These are phyloP conservation scores for Dasysyrphus tricinctus DNA, from an alignment of 2,888 invertebrate species.

Conservation along the genomic window DNA sequence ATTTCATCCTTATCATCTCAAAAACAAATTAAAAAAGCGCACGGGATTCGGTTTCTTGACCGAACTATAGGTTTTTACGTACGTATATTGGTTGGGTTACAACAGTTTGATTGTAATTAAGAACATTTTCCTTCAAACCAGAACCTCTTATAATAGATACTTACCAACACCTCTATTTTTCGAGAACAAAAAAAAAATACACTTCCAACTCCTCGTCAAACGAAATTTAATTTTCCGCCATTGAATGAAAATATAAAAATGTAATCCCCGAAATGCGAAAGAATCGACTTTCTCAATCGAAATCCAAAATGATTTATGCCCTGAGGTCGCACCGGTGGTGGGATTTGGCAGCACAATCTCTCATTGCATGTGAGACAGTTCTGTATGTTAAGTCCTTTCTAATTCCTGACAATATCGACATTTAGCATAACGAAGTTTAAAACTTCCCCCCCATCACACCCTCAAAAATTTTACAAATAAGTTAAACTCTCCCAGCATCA, in stretches of 20 bases:
- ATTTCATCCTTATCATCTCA: too few relatives aligned
- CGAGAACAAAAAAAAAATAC: neutral
- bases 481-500: neutral
- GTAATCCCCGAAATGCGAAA: constrained; percentile 45
- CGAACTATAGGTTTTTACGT: too few relatives aligned
- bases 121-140: neutral
- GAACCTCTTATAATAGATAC: neutral
- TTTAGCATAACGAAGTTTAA: constrained; percentile 75
- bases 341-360: constrained; percentile 59
- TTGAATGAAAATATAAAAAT: constrained; percentile 34
- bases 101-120: too few relatives aligned
- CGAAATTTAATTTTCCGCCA: constrained; percentile 70
- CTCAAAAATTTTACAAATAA: neutral
- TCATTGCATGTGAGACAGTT: constrained; percentile 64
- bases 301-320: constrained; percentile 70
- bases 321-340: constrained; percentile 56
- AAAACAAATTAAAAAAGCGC: too few relatives aligned
- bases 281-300: constrained; percentile 62
- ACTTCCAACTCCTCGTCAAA: constrained; percentile 1
- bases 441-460: constrained; percentile 25
- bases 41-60: too few relatives aligned
- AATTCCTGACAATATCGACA: constrained; percentile 76
- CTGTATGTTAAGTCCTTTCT: constrained; percentile 74
- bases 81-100: too few relatives aligned
- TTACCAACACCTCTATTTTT: neutral